Conservation (phyloP, 2,888 invertebrate genomes). For the Bugulina stolonifera region DNA sequence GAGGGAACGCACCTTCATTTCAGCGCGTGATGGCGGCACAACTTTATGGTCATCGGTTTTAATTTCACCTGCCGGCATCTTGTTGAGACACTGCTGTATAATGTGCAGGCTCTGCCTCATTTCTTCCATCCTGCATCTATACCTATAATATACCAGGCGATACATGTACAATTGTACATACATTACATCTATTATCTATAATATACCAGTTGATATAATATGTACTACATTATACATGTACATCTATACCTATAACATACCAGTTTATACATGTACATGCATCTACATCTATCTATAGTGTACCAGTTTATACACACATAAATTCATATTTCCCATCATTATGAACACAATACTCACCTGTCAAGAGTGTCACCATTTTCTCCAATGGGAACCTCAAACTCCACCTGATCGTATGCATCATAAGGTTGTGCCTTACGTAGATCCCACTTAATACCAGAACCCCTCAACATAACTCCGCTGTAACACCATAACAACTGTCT, state of each 20-base stretch:
- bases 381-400: constrained; percentile 96
- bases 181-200: too few relatives aligned
- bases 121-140: constrained; percentile 65
- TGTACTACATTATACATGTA: too few relatives aligned
- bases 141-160: constrained; percentile 64
- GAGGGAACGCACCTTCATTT: constrained; percentile 76
- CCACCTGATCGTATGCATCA: constrained; percentile 86
- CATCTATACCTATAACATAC: too few relatives aligned
- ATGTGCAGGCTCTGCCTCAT: constrained; percentile 91
- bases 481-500: too few relatives aligned
- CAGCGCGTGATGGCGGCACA: constrained; percentile 77
- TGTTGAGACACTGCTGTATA: constrained; percentile 90
- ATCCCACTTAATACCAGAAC: constrained; percentile 99
- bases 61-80: constrained; percentile 92
- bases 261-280: too few relatives aligned
- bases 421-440: constrained; percentile 90
- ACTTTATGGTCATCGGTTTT: constrained; percentile 93
- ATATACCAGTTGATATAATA: too few relatives aligned
- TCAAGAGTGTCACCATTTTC: constrained; percentile 95
- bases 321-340: too few relatives aligned
- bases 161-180: too few relatives aligned
- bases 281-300: too few relatives aligned
- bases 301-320: too few relatives aligned
- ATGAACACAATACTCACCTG: constrained; percentile 64
- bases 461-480: constrained; percentile 96